Base-by-base conservation (phyloP, 2,113 vertebrate genomes). In the Electrona antarctica region DNA sequence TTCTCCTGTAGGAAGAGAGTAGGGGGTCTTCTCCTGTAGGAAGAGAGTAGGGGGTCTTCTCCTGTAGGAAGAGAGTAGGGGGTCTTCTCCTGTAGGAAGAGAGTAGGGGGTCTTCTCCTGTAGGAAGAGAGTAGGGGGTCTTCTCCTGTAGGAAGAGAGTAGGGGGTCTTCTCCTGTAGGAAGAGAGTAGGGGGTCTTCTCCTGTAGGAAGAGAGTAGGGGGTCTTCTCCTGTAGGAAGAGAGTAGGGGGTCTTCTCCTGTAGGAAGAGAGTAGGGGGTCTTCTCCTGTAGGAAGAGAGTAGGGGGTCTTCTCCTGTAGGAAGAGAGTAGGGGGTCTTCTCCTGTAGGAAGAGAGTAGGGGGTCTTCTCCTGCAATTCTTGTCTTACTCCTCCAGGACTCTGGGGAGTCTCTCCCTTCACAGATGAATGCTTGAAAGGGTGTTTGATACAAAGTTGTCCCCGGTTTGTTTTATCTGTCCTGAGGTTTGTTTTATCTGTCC, bases 381-480 rank as follows among this genome's bases (percentile, higher is more conserved):
- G 28, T 83, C 64, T 60, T 68, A 76, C 81, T 85, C 82, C 79
- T 80, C 51, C 64, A 60, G 70, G 68, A 80, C 82, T 83, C 73
- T 0, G 29, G 80, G 76, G 86, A 80, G 62, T 73, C 77, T 69
- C 80, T 64, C 76, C 73, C 76, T 63, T 89, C 85, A 88, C 87
- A 88, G 88, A 91, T 89, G 84, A 82, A 46, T 70, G 73, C 86
- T 85, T 90, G 82, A 91, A 91, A 89, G 83, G 77, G 67, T 11
- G 66, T 87, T 89, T 87, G 83, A 89, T 87, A 90, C 85, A 67
- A 79, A 85, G 85, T 86, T 83, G 82, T 87, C 85, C 86, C 64
- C 52, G 81, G 60, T 83, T 90, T 89, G 21, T 41, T 41, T 84
- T 75, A 86, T 89, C 78, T 57, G 71, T 85, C 86, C 75, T 77